Evolutionary conservation across 2,888 invertebrate species (phyloP).

Genomic region (Caenorhabditis japonica): DNA sequence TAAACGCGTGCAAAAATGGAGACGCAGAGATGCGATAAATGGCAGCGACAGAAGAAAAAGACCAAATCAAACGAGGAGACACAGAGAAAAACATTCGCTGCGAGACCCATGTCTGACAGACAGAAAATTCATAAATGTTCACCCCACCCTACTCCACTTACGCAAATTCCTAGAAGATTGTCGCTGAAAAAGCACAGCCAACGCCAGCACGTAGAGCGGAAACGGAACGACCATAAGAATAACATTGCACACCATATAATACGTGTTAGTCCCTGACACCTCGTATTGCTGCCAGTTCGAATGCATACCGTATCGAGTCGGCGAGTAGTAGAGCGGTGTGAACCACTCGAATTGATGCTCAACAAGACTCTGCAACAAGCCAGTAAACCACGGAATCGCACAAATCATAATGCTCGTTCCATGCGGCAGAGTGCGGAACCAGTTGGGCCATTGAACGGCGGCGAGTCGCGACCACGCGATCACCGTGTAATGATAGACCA

Average conservation of each 20-base stretch:
- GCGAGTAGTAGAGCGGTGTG: slow-evolving; percentile 66
- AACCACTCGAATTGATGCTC: slow-evolving; percentile 72
- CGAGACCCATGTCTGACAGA: too few species aligned
- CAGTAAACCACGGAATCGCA: slow-evolving; percentile 67
- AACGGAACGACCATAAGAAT: slow-evolving; percentile 68
- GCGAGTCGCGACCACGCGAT: slow-evolving; percentile 69
- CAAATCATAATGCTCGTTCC: slow-evolving; percentile 64
- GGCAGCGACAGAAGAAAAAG: too few species aligned
- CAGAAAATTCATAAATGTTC: not conserved
- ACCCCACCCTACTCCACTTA: slow-evolving; percentile 7
- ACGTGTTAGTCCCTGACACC: slow-evolving; percentile 60
- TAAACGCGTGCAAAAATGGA: too few species aligned
- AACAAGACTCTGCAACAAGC: slow-evolving; percentile 63
- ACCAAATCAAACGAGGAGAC: too few species aligned
- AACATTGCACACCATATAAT: slow-evolving; percentile 68
- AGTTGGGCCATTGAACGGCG: slow-evolving; percentile 69
- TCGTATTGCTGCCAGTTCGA: slow-evolving; percentile 63
- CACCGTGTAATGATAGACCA: slow-evolving; percentile 69
- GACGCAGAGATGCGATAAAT: too few species aligned
- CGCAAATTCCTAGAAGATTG: slow-evolving; percentile 55
- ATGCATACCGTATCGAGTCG: slow-evolving; percentile 64
- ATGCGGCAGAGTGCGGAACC: slow-evolving; percentile 63
- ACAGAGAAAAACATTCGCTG: too few species aligned
- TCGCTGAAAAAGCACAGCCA: slow-evolving; percentile 57
- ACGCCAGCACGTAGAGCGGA: slow-evolving; percentile 64